Evolutionary conservation across 2,113 vertebrate species (phyloP), one percentile per base, ranked within the genome.

Genomic region (Laterallus jamaicensis): DNA sequence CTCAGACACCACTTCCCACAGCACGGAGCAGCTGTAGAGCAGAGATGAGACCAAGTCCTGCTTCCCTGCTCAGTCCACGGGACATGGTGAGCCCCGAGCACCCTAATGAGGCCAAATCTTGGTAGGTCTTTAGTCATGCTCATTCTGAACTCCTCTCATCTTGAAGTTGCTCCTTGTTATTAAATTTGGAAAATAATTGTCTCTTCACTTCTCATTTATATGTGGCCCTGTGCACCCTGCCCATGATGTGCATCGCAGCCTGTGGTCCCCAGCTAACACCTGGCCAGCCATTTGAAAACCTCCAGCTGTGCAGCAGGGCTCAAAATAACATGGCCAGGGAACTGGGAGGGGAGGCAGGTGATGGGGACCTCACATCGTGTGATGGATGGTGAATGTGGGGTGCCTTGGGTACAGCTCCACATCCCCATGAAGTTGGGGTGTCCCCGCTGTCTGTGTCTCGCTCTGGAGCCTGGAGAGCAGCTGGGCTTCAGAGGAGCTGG

Each of bases 311-410:
- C 79, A 5, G 50, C 1, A 8, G 67, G 66, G 58, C 50, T 47
- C 0, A 0, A 52, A 55, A 19, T 40, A 6, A 12, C 0, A 2
- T 3, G 47, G 42, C 28, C 1, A 7, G 52, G 66, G 44, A 47
- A 19, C 17, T 47, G 44, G 44, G 44, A 47, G 17, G 44, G 44
- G 44, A 19, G 44, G 44, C 44, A 47, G 44, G 44, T 15, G 17
- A 47, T 47, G 44, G 44, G 44, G 44, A 47, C 44, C 17, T 47
- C 39, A 7, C 66, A 56, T 88, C 7, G 0, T 6, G 54, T 26
- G 82, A 79, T 49, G 84, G 76, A 11, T 9, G 11, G 70, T 0
- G 5, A 39, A 15, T 3, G 3, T 17, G 56, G 1, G 6, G 24
- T 52, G 54, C 39, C 55, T n/a, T 6, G 4, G 50, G 71, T 15